Conservation (phyloP, 2,797 vertebrate species). For the Nothura maculosa region DNA sequence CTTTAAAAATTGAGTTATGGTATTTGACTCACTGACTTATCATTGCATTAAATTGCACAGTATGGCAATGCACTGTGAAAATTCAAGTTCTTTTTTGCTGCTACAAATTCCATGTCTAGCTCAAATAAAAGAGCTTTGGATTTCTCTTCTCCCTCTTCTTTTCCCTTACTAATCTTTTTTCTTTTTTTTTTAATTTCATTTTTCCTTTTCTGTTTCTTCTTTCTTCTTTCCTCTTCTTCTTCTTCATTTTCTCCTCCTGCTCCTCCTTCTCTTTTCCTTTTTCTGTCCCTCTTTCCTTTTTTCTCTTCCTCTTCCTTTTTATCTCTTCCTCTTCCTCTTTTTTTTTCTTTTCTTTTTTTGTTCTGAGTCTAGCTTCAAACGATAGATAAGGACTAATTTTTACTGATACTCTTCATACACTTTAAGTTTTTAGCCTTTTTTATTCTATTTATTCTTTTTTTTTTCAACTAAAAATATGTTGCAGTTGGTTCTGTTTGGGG, state of each 20-base stretch:
- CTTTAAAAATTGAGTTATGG: slow-evolving; percentile 5
- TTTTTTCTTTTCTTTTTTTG: not conserved
- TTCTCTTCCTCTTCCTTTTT: no score
- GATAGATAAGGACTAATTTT: not conserved
- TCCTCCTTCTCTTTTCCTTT: no score
- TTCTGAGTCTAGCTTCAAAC: not conserved
- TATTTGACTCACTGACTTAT: slow-evolving; percentile 57
- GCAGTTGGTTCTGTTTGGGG: not conserved
- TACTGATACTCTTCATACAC: not conserved
- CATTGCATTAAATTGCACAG: slow-evolving; percentile 11
- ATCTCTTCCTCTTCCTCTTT: no score
- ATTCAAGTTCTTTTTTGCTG: not conserved
- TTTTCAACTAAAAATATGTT: not conserved
- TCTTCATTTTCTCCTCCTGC: no score
- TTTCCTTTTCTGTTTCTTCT: no score
- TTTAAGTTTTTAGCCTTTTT: not conserved
- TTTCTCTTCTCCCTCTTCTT: not conserved
- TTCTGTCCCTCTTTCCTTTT: no score
- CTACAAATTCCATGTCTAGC: not conserved
- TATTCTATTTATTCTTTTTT: not conserved
- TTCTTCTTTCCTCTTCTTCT: no score
- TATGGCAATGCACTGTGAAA: not conserved
- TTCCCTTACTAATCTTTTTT: no score
- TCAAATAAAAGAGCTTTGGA: not conserved
- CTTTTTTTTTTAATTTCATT: no score